Evolutionary conservation across 2,888 invertebrate genomes (phyloP), one percentile per base, ranked within the genome.

Genomic region (Pediacus dermestoides): DNA sequence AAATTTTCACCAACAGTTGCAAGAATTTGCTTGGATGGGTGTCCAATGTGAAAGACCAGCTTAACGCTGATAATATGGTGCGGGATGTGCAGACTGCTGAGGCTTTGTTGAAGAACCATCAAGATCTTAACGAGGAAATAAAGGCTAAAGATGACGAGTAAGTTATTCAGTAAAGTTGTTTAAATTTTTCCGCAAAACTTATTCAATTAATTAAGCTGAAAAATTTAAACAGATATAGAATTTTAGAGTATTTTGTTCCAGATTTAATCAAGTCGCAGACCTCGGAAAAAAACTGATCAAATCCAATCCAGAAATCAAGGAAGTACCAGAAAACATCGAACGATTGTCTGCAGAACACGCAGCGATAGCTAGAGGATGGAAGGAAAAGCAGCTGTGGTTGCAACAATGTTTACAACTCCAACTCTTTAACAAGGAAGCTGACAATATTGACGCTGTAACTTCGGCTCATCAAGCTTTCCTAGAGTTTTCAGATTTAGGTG

Each of bases 391-490:
- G 37, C 81, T 83, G 30, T 85, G 87, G 76, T 70, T 96, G 39
- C 81, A 86, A 53, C 92, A 96, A 65, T 84, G 90, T 48, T 78
- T 91, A 16, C 89, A 94, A 53, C 72, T 96, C 42, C 93, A 91
- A 70, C 78, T 86, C 48, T 94, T 95, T 71, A 93, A 93, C 70
- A 82, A 92, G 22, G 97, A 97, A 68, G 95, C 95, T 0, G 96
- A 97, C 66, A 90, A 95, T 65, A 90, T 97, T 47, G 96, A 97
- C 70, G 93, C 96, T 0, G 85, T 89, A 7, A 92, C 91, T 31
- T 89, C 90, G 36, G 89, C 92, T 9, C 95, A 97, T 64, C 88
- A 93, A 65, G 91, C 93, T 0, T 94, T 91, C 70, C 74, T 97
- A 11, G 94, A 94, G 55, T 88, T 88, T 68, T 79, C 79, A 6